Conservation (phyloP, 1,140 invertebrate genomes). For the Sitophilus oryzae region DNA sequence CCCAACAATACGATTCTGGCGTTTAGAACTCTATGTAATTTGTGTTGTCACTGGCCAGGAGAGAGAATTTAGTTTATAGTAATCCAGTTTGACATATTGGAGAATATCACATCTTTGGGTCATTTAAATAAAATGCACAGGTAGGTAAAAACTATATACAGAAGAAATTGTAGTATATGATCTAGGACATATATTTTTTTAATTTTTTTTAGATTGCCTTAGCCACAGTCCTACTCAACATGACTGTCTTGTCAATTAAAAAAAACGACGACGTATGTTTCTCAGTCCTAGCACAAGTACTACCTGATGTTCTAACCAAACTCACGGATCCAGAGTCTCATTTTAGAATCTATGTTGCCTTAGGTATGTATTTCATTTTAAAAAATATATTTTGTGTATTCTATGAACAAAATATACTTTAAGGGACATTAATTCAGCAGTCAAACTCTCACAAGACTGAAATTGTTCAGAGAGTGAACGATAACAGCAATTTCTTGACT, state of each 20-base stretch:
- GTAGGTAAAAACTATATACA: no score
- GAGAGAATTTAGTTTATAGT: constrained; percentile 54
- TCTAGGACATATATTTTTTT: no score
- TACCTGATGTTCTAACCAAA: constrained; percentile 52
- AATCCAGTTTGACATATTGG: constrained; percentile 54
- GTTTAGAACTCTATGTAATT: constrained; percentile 70
- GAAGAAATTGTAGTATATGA: no score
- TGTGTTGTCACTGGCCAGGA: constrained; percentile 59
- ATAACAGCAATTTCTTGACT: constrained; percentile 34
- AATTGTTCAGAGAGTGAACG: constrained; percentile 41
- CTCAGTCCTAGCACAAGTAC: constrained; percentile 46
- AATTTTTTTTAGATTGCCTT: constrained; percentile 65
- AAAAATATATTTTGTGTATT: no score
- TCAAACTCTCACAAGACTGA: constrained; percentile 30
- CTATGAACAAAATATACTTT: no score
- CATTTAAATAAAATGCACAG: constrained; percentile 63
- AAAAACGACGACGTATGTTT: constrained; percentile 43
- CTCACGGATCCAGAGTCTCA: constrained; percentile 63
- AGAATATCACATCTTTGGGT: constrained; percentile 50
- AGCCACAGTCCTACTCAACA: constrained; percentile 73
- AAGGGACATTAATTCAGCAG: constrained; percentile 56
- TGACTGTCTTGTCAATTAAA: constrained; percentile 56
- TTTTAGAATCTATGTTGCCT: constrained; percentile 60
- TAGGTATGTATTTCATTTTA: constrained; percentile 42
- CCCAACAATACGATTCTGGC: constrained; percentile 72